These are phyloP conservation scores for Musca vetustissima DNA, from an alignment of 1,140 invertebrate species.

Conservation along the genomic window DNA sequence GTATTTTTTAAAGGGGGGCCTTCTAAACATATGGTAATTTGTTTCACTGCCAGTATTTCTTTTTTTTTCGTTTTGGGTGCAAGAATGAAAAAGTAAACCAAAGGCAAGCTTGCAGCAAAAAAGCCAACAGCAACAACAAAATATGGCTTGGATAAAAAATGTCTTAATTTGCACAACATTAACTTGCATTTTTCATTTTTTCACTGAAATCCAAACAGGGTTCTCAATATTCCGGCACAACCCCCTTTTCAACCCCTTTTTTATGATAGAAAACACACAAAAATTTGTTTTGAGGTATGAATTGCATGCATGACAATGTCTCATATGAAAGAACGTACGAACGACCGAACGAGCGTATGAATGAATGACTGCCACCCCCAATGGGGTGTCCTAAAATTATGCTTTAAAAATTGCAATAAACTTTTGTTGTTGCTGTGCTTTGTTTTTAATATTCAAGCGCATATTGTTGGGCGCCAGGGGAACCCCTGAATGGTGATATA, in stretches of 20 bases:
- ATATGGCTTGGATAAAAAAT: conserved; percentile 16
- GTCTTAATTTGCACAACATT: conserved; percentile 30
- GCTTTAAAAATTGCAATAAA: conserved; percentile 20
- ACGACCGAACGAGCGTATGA: no score
- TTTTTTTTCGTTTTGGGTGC: no score
- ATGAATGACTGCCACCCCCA: not conserved
- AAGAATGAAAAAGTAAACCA: conserved; percentile 8
- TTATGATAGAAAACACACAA: not conserved
- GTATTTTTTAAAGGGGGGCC: conserved; percentile 9
- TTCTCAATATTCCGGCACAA: not conserved
- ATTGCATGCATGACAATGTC: conserved; percentile 22
- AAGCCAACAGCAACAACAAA: no score
- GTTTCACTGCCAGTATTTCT: no score
- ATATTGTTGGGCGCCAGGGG: not conserved
- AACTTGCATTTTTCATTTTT: conserved; percentile 27
- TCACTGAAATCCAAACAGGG: not conserved
- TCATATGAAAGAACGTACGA: not conserved
- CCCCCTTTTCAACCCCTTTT: no score
- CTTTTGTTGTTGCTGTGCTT: not conserved
- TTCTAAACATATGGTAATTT: conserved; percentile 11
- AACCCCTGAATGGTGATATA: no score
- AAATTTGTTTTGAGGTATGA: not conserved
- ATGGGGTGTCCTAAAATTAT: conserved; percentile 26
- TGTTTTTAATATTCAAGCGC: conserved; percentile 6
- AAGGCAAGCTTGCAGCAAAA: no score